These are phyloP conservation scores for Aphrophora alni DNA, from an alignment of 2,888 invertebrate species.

Conservation along the genomic window DNA sequence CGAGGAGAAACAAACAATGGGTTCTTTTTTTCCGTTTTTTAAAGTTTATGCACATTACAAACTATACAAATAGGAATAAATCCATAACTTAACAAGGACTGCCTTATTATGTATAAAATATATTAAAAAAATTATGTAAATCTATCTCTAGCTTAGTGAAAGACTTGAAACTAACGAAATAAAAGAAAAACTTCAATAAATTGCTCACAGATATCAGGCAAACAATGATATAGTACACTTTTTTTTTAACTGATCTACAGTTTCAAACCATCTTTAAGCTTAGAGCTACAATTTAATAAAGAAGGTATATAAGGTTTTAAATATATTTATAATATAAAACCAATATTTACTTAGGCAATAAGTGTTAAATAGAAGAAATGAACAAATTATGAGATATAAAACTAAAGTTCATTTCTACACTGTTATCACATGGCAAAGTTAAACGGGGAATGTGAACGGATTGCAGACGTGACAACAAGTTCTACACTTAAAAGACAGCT, in stretches of 20 bases:
- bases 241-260: neutral
- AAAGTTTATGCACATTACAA: neutral
- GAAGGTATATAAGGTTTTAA: neutral
- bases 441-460: constrained; percentile 36
- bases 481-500: neutral
- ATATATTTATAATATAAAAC: constrained; percentile 4
- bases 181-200: neutral
- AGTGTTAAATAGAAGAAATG: neutral
- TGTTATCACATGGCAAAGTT: constrained; percentile 6
- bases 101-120: neutral
- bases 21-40: neutral
- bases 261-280: neutral
- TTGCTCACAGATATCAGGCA: neutral
- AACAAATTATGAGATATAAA: neutral
- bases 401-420: neutral
- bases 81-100: neutral
- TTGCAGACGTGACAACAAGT: constrained; percentile 9
- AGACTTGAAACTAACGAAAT: neutral
- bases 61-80: neutral
- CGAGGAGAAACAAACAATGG: neutral
- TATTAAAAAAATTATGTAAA: neutral
- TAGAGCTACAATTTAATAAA: constrained; percentile 1
- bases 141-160: neutral
- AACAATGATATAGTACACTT: neutral
- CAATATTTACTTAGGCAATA: neutral